These are phyloP conservation scores for Apaloderma vittatum DNA, from an alignment of 2,113 vertebrate species.

Conservation along the genomic window DNA sequence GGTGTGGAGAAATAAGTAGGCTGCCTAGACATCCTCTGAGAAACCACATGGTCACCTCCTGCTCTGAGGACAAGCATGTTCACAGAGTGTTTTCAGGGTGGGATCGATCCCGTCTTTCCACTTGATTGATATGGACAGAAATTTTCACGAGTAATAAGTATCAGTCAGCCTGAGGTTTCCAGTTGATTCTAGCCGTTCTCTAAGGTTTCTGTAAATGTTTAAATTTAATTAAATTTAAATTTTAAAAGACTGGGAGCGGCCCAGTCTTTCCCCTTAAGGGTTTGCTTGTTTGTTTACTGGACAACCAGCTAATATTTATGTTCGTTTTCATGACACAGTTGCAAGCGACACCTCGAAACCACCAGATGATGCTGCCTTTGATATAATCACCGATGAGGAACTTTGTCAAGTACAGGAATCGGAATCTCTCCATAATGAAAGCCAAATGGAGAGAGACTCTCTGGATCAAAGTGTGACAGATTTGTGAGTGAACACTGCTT, in stretches of 20 bases:
- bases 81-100: not conserved
- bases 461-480: slow-evolving; percentile 80
- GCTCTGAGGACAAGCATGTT: not conserved
- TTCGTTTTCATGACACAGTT: slow-evolving; percentile 50
- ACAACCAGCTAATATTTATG: not conserved
- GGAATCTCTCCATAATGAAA: slow-evolving; percentile 79
- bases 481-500: slow-evolving; percentile 82
- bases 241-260: too few relatives aligned
- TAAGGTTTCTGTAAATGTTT: not conserved
- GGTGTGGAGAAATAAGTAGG: not conserved
- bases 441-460: slow-evolving; percentile 79
- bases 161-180: not conserved
- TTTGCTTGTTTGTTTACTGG: not conserved
- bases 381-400: slow-evolving; percentile 97
- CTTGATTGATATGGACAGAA: not conserved
- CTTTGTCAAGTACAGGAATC: slow-evolving; percentile 86
- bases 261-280: not conserved
- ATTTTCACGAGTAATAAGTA: not conserved
- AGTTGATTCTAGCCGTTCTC: not conserved
- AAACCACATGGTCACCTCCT: not conserved
- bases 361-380: slow-evolving; percentile 88
- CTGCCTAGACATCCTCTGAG: not conserved
- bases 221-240: too few relatives aligned
- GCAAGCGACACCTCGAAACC: slow-evolving; percentile 67
- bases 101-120: not conserved